Evolutionary conservation across 2,113 vertebrate genomes (phyloP).

Genomic region (Channa maculata): DNA sequence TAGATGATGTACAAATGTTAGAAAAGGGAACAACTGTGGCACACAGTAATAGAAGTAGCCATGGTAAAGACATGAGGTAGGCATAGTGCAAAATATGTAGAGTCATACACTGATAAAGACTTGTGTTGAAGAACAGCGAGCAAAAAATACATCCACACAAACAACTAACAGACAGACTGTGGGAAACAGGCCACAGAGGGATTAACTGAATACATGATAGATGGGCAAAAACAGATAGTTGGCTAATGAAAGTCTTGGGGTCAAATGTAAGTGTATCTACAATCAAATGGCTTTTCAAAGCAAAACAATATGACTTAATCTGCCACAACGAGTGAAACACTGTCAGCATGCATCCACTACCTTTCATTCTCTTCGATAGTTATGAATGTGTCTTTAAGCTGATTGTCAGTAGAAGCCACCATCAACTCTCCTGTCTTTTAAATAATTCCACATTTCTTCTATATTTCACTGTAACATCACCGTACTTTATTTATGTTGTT

Average conservation of each 20-base stretch:
- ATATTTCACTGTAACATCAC: conserved; percentile 30
- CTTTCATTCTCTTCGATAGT: conserved; percentile 7
- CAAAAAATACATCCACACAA: conserved; percentile 19
- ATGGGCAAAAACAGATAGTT: not conserved
- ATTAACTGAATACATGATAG: conserved; percentile 11
- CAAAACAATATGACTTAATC: not conserved
- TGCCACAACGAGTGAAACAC: not conserved
- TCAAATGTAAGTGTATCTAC: too few species aligned
- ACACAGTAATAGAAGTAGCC: conserved; percentile 19
- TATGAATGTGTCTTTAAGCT: not conserved
- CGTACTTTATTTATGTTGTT: conserved; percentile 5
- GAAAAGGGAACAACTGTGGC: conserved; percentile 3
- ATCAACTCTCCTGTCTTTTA: conserved; percentile 12
- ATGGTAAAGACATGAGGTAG: conserved; percentile 11
- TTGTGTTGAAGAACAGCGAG: not conserved
- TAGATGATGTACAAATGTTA: conserved; percentile 21
- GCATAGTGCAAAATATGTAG: conserved; percentile 36
- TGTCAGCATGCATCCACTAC: not conserved
- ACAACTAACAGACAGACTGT: not conserved
- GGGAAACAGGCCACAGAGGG: conserved; percentile 7
- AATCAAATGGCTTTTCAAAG: not conserved
- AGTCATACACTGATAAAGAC: conserved; percentile 26
- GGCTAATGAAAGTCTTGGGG: too few species aligned
- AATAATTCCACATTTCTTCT: conserved; percentile 31
- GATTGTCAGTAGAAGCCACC: conserved; percentile 1